Evolutionary conservation across 2,888 invertebrate genomes (phyloP).

Genomic region (Epiblema foenella): DNA sequence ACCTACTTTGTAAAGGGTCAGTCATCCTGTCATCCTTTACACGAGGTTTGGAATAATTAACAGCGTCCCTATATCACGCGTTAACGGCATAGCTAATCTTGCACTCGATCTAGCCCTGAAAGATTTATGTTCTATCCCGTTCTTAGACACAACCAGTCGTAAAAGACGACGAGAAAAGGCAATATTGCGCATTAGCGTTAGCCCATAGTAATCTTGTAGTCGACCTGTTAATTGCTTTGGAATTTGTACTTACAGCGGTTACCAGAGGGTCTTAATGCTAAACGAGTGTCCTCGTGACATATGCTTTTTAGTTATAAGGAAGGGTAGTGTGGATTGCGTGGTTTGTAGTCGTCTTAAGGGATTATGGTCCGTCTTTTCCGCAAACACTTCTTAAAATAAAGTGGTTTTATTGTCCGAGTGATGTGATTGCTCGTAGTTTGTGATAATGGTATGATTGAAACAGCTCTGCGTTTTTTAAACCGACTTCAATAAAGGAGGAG

Average conservation of each 20-base stretch:
- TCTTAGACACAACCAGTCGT: not conserved
- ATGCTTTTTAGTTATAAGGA: not conserved
- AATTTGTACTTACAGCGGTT: not conserved
- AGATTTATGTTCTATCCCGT: not conserved
- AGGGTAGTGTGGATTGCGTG: not conserved
- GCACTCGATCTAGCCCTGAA: not conserved
- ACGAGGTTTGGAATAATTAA: slow-evolving; percentile 10
- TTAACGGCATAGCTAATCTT: slow-evolving; percentile 21
- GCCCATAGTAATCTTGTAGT: slow-evolving; percentile 11
- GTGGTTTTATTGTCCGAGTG: not conserved
- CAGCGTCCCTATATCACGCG: slow-evolving; percentile 1
- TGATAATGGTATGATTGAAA: not conserved
- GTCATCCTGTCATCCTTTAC: not conserved
- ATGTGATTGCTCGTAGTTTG: not conserved
- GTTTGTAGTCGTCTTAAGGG: slow-evolving; percentile 18
- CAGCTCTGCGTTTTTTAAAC: no score
- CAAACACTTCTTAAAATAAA: slow-evolving; percentile 13
- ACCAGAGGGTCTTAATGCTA: not conserved
- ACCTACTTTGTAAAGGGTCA: not conserved
- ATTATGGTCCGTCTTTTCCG: slow-evolving; percentile 8
- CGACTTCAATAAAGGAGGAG: no score
- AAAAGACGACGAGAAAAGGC: not conserved
- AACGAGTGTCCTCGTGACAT: not conserved
- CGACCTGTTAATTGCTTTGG: slow-evolving; percentile 30
- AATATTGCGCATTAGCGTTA: slow-evolving; percentile 5